Percentiles rank a stretch among this genome's conserved stretches.
phyloP scores from a whole-genome alignment of 2,888 invertebrate genomes.

The Callosobruchus maculatus region DNA sequence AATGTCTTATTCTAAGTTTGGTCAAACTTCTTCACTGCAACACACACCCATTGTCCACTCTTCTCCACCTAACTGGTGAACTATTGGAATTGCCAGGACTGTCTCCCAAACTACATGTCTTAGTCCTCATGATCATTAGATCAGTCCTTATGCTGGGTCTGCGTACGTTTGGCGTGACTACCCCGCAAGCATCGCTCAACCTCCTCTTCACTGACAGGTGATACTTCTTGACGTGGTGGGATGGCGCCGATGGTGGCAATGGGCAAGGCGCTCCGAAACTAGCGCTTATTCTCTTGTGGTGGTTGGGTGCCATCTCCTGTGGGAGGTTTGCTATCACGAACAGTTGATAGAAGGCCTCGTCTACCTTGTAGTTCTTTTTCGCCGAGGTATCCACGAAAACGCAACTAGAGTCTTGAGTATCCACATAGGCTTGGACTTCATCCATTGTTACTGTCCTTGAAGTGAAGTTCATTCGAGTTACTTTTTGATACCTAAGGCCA shows the following conservation, averaged over 20 bases:
- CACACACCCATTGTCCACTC: conserved; percentile 36
- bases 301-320: conserved; percentile 84
- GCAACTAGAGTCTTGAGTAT: conserved; percentile 71
- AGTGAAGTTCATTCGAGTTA: not conserved
- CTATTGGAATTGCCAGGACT: conserved; percentile 57
- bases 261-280: conserved; percentile 76
- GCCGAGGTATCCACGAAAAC: conserved; percentile 82
- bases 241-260: conserved; percentile 62
- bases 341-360: conserved; percentile 80
- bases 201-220: conserved; percentile 78
- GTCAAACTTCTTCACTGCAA: conserved; percentile 29
- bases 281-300: conserved; percentile 76
- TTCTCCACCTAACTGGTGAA: conserved; percentile 44
- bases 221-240: conserved; percentile 67
- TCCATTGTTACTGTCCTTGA: conserved; percentile 70
- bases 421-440: conserved; percentile 74
- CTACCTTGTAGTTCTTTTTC: conserved; percentile 74
- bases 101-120: conserved; percentile 71
- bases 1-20: not conserved
- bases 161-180: conserved; percentile 83
- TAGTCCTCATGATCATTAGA: conserved; percentile 82
- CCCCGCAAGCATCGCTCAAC: conserved; percentile 83
- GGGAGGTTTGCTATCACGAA: conserved; percentile 81
- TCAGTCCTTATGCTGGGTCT: conserved; percentile 86
- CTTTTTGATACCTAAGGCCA: too few species aligned